Evolutionary conservation across 1,140 invertebrate species (phyloP).

Genomic region (Eubasilissa regina): DNA sequence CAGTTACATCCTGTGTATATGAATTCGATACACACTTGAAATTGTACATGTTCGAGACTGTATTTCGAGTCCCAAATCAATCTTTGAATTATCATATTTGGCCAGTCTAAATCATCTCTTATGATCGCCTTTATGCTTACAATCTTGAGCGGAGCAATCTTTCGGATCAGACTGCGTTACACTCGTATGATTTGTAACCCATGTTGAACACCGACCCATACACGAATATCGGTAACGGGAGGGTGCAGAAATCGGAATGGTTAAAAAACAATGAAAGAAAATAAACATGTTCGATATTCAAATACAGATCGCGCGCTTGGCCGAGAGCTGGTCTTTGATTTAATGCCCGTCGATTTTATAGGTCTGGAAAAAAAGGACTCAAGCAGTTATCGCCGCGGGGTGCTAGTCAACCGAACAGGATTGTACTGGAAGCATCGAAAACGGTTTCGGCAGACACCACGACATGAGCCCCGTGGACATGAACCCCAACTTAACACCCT

Average conservation of each 20-base stretch:
- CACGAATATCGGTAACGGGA: conserved; percentile 6
- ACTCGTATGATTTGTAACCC: conserved; percentile 18
- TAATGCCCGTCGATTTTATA: conserved; percentile 27
- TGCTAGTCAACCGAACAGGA: conserved; percentile 1
- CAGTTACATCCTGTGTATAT: too few relatives aligned
- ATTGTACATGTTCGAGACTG: too few relatives aligned
- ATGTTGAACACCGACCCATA: not conserved
- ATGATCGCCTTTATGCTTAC: not conserved
- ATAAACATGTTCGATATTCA: conserved; percentile 24
- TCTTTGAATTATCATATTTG: not conserved
- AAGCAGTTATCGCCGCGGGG: conserved; percentile 23
- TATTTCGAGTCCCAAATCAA: not conserved
- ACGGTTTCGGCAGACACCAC: conserved; percentile 3
- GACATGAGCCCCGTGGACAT: too few relatives aligned
- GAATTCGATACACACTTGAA: too few relatives aligned
- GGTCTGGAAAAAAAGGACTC: conserved; percentile 28
- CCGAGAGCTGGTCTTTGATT: conserved; percentile 2
- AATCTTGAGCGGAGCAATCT: not conserved
- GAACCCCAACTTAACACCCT: not conserved
- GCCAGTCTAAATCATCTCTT: conserved; percentile 9
- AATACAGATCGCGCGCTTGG: conserved; percentile 20
- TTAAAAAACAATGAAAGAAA: conserved; percentile 20
- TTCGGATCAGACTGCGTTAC: conserved; percentile 13
- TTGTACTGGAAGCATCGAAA: not conserved
- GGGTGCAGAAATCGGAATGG: not conserved